Conservation (phyloP, 2,113 vertebrate genomes). For the Macheiramphus alcinus region DNA sequence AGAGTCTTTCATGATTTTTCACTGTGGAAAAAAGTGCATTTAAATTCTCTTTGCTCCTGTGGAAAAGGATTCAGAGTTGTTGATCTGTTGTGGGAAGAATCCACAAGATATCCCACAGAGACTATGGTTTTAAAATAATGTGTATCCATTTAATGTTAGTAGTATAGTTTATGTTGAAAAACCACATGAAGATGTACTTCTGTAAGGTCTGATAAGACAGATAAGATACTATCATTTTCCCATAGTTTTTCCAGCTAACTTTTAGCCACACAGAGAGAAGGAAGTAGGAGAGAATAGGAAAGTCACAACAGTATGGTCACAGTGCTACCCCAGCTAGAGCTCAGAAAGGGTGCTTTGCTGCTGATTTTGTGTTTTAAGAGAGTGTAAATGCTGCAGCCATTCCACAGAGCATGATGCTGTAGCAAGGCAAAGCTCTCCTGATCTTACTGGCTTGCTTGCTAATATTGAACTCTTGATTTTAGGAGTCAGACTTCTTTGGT, state of each 20-base stretch:
- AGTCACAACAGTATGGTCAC: not conserved
- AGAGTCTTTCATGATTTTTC: not conserved
- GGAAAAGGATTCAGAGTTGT: not conserved
- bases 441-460: not conserved
- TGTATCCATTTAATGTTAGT: not conserved
- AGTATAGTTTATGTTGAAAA: not conserved
- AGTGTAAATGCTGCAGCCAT: not conserved
- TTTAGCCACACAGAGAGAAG: not conserved
- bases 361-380: not conserved
- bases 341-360: not conserved
- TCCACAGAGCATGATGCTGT: not conserved
- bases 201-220: not conserved
- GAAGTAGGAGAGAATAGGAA: not conserved
- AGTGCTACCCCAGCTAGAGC: not conserved
- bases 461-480: not conserved
- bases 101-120: not conserved
- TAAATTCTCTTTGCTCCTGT: not conserved
- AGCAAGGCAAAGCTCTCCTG: not conserved
- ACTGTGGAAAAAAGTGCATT: not conserved
- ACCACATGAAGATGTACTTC: not conserved
- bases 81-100: not conserved
- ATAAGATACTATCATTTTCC: not conserved
- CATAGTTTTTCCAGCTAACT: not conserved
- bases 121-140: not conserved
- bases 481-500: not conserved